Percentiles rank a stretch among this genome's conserved stretches.
Conservation (phyloP, 2,888 invertebrate species). For the Drosophila nr. fundita region DNA sequence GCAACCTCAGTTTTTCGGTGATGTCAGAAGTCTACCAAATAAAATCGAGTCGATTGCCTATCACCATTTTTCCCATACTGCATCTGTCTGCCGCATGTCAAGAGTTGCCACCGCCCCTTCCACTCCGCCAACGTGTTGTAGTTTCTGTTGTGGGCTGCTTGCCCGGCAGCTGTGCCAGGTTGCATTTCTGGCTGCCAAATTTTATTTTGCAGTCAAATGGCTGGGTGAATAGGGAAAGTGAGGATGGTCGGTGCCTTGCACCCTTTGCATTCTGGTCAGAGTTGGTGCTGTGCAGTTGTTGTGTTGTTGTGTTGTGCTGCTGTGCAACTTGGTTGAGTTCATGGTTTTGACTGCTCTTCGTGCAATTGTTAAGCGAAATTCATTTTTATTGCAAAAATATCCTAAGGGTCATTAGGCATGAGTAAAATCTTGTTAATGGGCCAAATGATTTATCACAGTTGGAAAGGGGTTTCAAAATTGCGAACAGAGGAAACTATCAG, state of each 20-base stretch:
- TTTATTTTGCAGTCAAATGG: slow-evolving; percentile 79
- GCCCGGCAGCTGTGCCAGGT: slow-evolving; percentile 44
- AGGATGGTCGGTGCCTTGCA: slow-evolving; percentile 27
- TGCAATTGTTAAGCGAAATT: background rate
- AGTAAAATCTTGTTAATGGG: background rate
- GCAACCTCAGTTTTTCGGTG: slow-evolving; percentile 18
- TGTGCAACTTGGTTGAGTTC: slow-evolving; percentile 43
- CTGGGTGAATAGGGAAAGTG: slow-evolving; percentile 41
- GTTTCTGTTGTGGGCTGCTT: slow-evolving; percentile 28
- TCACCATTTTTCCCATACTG: slow-evolving; percentile 69
- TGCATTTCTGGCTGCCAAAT: slow-evolving; percentile 66
- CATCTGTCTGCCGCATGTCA: slow-evolving; percentile 72
- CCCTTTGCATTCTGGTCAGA: slow-evolving; percentile 31
- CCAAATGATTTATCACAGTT: slow-evolving; percentile 1
- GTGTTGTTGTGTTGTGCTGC: slow-evolving; percentile 56
- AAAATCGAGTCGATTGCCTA: slow-evolving; percentile 74
- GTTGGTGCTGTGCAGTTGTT: slow-evolving; percentile 41
- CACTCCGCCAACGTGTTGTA: slow-evolving; percentile 12
- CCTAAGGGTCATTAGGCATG: background rate
- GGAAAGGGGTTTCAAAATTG: background rate
- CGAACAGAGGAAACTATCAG: background rate
- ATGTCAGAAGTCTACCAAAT: slow-evolving; percentile 48
- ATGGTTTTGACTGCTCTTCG: slow-evolving; percentile 7
- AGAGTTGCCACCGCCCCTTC: slow-evolving; percentile 4
- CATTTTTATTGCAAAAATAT: slow-evolving; percentile 4